phyloP scores from a whole-genome alignment of 2,113 vertebrate genomes.

The Dinomys branickii region DNA sequence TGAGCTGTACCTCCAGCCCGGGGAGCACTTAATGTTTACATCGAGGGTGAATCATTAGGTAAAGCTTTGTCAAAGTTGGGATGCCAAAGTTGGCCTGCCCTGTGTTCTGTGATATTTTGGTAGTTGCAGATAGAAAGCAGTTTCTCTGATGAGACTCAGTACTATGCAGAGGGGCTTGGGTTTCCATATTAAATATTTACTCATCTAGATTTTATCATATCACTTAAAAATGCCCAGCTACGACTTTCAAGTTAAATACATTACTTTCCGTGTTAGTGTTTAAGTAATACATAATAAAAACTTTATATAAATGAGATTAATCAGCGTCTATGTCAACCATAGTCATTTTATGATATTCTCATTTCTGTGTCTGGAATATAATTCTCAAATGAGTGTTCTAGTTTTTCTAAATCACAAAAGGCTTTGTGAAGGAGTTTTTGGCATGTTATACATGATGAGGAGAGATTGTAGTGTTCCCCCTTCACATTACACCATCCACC shows the following conservation, averaged over 20 bases:
- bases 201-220: background rate
- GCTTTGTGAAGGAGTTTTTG: background rate
- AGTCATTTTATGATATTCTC: background rate
- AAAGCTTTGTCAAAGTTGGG: constrained; percentile 34
- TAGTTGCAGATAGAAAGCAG: background rate
- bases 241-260: constrained; percentile 9
- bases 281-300: background rate
- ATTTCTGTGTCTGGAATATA: constrained; percentile 17
- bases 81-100: background rate
- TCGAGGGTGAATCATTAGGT: background rate
- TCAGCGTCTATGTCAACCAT: background rate
- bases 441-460: background rate
- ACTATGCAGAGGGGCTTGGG: background rate
- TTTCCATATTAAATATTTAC: constrained; percentile 10
- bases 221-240: constrained; percentile 4
- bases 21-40: background rate
- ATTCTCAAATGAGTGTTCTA: constrained; percentile 13
- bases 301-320: constrained; percentile 42
- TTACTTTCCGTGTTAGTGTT: background rate
- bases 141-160: background rate
- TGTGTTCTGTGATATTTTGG: background rate
- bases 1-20: no score
- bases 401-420: background rate
- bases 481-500: background rate
- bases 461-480: no score